These are phyloP conservation scores for Diloba caeruleocephala DNA, from an alignment of 2,888 invertebrate genomes.

Conservation along the genomic window DNA sequence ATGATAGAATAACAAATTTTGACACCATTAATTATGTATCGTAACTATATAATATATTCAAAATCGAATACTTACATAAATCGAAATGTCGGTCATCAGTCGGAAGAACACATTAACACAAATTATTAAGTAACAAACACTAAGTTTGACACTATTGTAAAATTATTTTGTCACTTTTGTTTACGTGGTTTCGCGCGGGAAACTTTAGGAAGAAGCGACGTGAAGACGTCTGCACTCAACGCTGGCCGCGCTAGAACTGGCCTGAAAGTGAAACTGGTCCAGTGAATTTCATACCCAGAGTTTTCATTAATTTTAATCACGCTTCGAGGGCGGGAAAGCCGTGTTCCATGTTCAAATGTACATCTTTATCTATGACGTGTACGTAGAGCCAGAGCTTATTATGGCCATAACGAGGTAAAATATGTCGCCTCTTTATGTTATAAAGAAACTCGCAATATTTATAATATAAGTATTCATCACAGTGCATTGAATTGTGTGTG, in stretches of 20 bases:
- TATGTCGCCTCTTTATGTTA: conserved; percentile 7
- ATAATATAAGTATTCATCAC: too few relatives aligned
- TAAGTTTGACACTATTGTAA: conserved; percentile 58
- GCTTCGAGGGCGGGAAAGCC: conserved; percentile 71
- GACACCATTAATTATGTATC: conserved; percentile 20
- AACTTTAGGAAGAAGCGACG: conserved; percentile 64
- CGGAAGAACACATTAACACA: conserved; percentile 61
- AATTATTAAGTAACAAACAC: conserved; percentile 62
- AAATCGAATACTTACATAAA: conserved; percentile 46
- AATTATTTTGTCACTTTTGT: conserved; percentile 53
- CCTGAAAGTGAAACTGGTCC: conserved; percentile 28
- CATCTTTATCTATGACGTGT: conserved; percentile 59
- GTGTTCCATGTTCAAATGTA: conserved; percentile 66
- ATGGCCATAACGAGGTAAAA: conserved; percentile 20
- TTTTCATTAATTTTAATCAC: conserved; percentile 76
- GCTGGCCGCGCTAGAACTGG: conserved; percentile 75
- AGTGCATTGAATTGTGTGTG: too few relatives aligned
- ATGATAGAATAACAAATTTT: conserved; percentile 44
- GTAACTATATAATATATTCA: conserved; percentile 26
- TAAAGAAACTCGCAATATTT: background rate
- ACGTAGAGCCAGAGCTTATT: conserved; percentile 33
- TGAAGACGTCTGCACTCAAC: conserved; percentile 60
- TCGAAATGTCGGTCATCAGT: conserved; percentile 36
- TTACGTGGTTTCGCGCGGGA: conserved; percentile 71
- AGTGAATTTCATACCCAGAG: conserved; percentile 64